Evolutionary conservation across 1,140 invertebrate species (phyloP).

Genomic region (Nixonia krombeini): DNA sequence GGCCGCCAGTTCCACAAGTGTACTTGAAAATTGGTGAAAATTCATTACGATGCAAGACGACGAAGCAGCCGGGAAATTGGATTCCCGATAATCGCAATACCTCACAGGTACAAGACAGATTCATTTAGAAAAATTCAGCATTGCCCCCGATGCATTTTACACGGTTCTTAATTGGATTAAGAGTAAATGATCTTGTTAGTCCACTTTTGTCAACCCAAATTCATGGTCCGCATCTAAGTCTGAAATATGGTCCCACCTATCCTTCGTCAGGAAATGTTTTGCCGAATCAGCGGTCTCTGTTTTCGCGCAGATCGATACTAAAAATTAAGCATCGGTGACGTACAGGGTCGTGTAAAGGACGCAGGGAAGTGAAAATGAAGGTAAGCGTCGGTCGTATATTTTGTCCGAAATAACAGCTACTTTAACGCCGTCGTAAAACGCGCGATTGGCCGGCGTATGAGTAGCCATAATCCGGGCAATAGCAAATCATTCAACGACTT

Average conservation of each 20-base stretch:
- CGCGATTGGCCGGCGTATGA: slow-evolving; percentile 14
- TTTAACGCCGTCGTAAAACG: slow-evolving; percentile 1
- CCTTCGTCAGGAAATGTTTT: no score
- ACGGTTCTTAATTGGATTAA: no score
- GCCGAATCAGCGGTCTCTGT: no score
- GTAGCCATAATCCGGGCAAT: slow-evolving; percentile 25
- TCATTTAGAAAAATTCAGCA: no score
- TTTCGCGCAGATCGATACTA: no score
- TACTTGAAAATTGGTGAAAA: slow-evolving; percentile 24
- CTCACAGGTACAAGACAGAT: slow-evolving; percentile 6
- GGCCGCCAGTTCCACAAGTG: slow-evolving; percentile 17
- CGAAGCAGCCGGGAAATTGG: slow-evolving; percentile 26
- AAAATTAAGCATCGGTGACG: no score
- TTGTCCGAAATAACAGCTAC: not conserved
- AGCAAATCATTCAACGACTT: slow-evolving; percentile 28
- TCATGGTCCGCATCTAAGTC: no score
- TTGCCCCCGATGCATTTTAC: no score
- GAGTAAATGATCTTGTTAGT: no score
- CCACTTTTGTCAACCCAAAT: no score
- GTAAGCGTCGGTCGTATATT: not conserved
- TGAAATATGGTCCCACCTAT: no score
- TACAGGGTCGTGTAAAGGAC: no score
- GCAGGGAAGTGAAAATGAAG: slow-evolving; percentile 7
- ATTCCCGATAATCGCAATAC: slow-evolving; percentile 26
- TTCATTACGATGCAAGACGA: slow-evolving; percentile 26